Evolutionary conservation across 1,140 invertebrate species (phyloP), one percentile per base, ranked within the genome.

Genomic region (Adelges cooleyi): DNA sequence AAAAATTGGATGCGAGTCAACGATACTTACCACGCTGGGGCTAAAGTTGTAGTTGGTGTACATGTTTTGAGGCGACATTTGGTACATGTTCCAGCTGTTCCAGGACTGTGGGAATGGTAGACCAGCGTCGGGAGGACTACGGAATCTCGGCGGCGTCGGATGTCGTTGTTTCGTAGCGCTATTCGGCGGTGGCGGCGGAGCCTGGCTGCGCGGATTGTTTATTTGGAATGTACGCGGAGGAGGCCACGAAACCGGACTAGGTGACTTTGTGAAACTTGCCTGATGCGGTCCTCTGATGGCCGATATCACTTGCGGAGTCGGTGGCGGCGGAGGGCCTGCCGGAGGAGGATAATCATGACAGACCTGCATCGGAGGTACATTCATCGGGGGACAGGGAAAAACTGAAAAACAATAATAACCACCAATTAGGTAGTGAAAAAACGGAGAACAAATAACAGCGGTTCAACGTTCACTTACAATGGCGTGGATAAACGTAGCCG

Each of bases 61-160:
- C 56, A 62, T 22, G 46, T 62, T 62, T 29, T 62, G 56, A 5
- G 56, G 56, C 29, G 56, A 48, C 56, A 62, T 48, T 33, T 62
- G 56, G 10, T 62, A 62, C 56, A 62, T 62, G 17, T 62, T 62
- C 56, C 56, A 62, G 20, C 44, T 62, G 15, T 48, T 62, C 56
- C 56, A 62, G 2, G 56, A 9, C 18, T 62, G 56, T 22, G 56
- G 9, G n/a, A 46, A 59, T 46, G 54, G 54, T 20, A 27, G 46
- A 36, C 42, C 44, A 20, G 42, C n/a, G 33, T 62, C 56, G 11
- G 42, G 23, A 62, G 56, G 42, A 33, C 11, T 62, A 18, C 56
- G 56, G 22, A 27, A 62, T 15, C 56, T 62, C 15, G 56, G 25
- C 3, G 56, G 56, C 29, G 56, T 48, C 13, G 42, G 27, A 62